A percentile compares a stretch with the other conserved stretches of the same genome.
These are phyloP conservation scores for Scophthalmus maximus DNA, from an alignment of 2,113 vertebrate species.

Conservation along the genomic window DNA sequence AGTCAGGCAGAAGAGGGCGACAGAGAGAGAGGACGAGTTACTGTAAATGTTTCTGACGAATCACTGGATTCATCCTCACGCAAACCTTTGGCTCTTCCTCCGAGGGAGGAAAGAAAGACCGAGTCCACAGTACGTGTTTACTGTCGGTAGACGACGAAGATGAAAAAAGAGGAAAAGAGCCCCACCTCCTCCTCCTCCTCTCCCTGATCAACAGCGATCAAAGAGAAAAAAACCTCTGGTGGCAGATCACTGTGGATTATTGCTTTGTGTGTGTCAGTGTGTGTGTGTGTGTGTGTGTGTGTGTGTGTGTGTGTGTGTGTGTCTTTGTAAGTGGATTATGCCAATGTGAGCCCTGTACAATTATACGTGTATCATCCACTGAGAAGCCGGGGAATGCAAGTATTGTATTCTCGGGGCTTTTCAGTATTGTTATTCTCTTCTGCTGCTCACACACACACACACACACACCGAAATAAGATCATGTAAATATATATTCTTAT, in stretches of 20 bases:
- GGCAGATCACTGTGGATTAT: slow-evolving; percentile 56
- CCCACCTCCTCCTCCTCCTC: background rate
- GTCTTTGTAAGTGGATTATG: slow-evolving; percentile 49
- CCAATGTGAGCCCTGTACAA: slow-evolving; percentile 67
- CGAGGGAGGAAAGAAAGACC: background rate
- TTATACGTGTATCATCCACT: slow-evolving; percentile 56
- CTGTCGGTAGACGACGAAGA: background rate
- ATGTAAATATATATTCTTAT: background rate
- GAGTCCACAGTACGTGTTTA: no score
- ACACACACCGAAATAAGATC: background rate
- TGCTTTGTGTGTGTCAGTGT: no score
- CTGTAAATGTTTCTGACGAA: no score
- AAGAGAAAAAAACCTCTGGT: slow-evolving; percentile 39
- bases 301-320: slow-evolving; percentile 31
- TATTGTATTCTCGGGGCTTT: slow-evolving; percentile 13
- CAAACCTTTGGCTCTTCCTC: no score
- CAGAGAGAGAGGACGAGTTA: background rate
- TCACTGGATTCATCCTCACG: no score
- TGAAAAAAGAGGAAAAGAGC: background rate
- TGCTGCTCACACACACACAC: background rate
- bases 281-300: slow-evolving; percentile 3
- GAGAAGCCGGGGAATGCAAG: slow-evolving; percentile 34
- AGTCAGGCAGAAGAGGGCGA: background rate
- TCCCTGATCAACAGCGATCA: slow-evolving; percentile 62
- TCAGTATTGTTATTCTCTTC: background rate